Conservation (phyloP, 2,797 vertebrate genomes). For the Enteromius treurensis region DNA sequence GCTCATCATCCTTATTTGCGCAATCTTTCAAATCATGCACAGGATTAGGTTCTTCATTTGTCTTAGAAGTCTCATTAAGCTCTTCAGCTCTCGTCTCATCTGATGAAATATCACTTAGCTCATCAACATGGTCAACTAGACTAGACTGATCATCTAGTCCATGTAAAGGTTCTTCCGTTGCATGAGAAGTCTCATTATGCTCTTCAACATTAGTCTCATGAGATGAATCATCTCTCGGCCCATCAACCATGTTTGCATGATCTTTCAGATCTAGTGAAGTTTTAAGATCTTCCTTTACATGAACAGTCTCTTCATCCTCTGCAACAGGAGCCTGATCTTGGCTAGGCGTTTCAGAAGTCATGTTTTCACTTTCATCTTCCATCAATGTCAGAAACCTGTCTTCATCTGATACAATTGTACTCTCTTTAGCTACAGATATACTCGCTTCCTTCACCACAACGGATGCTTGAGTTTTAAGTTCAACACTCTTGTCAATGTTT, state of each 20-base stretch:
- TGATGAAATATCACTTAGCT: constrained; percentile 1
- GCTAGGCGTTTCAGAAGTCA: not conserved
- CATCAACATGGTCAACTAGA: constrained; percentile 22
- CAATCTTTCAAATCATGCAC: not conserved
- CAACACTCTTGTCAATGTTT: constrained; percentile 18
- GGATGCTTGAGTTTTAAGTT: constrained; percentile 21
- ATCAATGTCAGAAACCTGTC: constrained; percentile 4
- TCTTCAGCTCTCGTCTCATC: not conserved
- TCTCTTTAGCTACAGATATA: constrained; percentile 41
- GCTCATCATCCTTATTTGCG: not conserved
- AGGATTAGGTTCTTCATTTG: not conserved
- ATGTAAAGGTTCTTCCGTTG: not conserved
- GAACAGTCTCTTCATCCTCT: not conserved
- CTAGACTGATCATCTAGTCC: not conserved
- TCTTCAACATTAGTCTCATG: not conserved
- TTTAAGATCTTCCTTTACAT: constrained; percentile 15
- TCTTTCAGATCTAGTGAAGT: not conserved
- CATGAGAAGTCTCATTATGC: not conserved
- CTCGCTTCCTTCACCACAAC: constrained; percentile 26
- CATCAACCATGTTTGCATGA: not conserved
- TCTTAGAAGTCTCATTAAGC: constrained; percentile 8
- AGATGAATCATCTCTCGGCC: not conserved
- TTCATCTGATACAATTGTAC: constrained; percentile 23
- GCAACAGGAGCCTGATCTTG: not conserved
- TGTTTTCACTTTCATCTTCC: constrained; percentile 23